A percentile compares a stretch with the other conserved stretches of the same genome.
Conservation (phyloP, 1,140 invertebrate species). For the Palaemon carinicauda region DNA sequence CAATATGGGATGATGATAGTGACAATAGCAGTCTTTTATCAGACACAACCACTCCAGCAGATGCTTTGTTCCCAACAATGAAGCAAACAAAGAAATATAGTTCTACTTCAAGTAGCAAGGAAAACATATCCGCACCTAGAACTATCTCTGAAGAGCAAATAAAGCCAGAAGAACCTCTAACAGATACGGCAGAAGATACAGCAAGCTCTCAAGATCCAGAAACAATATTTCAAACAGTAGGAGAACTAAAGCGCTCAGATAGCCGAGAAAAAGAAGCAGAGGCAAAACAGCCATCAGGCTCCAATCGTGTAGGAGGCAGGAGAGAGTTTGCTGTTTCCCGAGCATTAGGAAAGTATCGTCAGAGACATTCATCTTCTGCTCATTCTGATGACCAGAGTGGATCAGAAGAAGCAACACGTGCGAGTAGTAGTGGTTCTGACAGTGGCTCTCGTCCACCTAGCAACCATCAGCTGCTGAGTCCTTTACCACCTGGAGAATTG, state of each 20-base stretch:
- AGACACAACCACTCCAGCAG: constrained; percentile 29
- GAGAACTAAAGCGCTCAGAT: constrained; percentile 58
- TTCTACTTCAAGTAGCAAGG: constrained; percentile 35
- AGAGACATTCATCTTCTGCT: constrained; percentile 69
- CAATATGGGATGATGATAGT: constrained; percentile 44
- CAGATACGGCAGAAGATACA: constrained; percentile 39
- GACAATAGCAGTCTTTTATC: constrained; percentile 52
- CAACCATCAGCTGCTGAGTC: constrained; percentile 56
- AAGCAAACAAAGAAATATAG: constrained; percentile 40
- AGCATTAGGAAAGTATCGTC: constrained; percentile 81
- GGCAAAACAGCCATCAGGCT: constrained; percentile 34
- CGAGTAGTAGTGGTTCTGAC: constrained; percentile 59
- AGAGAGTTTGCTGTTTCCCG: constrained; percentile 86
- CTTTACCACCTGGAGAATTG: constrained; percentile 37
- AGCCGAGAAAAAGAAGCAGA: constrained; percentile 57
- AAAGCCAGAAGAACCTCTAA: constrained; percentile 38
- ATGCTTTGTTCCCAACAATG: constrained; percentile 44
- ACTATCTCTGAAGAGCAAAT: constrained; percentile 23
- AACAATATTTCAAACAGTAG: constrained; percentile 52
- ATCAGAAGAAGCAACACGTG: constrained; percentile 58
- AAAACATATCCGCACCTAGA: constrained; percentile 6
- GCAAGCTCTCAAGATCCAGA: constrained; percentile 41
- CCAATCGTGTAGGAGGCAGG: constrained; percentile 69
- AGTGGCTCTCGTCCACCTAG: constrained; percentile 59
- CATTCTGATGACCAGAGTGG: constrained; percentile 60